Evolutionary conservation across 2,888 invertebrate species (phyloP).

Genomic region (Torymus tubicola): DNA sequence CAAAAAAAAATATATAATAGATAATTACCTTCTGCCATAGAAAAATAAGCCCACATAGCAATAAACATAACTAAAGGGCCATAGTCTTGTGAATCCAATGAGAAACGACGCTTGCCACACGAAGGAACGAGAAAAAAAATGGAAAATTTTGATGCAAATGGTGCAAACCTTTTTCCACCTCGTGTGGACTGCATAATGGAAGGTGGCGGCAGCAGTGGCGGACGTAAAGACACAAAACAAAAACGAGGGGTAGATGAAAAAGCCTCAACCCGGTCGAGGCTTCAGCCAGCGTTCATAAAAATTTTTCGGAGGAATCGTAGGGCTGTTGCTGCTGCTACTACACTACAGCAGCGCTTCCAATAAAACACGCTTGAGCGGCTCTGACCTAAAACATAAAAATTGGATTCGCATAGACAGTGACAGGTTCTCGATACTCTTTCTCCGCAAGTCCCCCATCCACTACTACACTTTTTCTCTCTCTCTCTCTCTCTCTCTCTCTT

Average conservation of each 20-base stretch:
- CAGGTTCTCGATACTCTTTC: constrained; percentile 69
- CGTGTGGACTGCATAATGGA: neutral
- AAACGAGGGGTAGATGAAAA: neutral
- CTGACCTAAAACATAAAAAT: constrained; percentile 66
- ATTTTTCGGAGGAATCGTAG: neutral
- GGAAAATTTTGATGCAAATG: neutral
- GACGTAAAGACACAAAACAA: neutral
- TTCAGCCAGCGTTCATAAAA: constrained; percentile 12
- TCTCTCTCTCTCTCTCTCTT: no score
- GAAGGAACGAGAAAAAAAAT: no score
- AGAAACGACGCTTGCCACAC: no score
- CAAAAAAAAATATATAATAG: no score
- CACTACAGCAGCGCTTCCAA: constrained; percentile 38
- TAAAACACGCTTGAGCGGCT: constrained; percentile 56
- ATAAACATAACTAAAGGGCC: no score
- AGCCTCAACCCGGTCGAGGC: neutral
- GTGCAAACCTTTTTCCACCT: neutral
- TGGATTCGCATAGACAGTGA: constrained; percentile 66
- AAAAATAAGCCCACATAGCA: no score
- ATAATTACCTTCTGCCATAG: no score
- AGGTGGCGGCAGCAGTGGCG: neutral
- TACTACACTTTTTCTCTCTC: no score
- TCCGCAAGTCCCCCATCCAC: constrained; percentile 46
- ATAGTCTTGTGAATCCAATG: neutral
- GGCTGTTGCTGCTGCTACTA: neutral